Percentiles rank a stretch among this genome's conserved stretches.
Evolutionary conservation across 2,113 vertebrate genomes (phyloP).

Genomic region (Bufo bufo): DNA sequence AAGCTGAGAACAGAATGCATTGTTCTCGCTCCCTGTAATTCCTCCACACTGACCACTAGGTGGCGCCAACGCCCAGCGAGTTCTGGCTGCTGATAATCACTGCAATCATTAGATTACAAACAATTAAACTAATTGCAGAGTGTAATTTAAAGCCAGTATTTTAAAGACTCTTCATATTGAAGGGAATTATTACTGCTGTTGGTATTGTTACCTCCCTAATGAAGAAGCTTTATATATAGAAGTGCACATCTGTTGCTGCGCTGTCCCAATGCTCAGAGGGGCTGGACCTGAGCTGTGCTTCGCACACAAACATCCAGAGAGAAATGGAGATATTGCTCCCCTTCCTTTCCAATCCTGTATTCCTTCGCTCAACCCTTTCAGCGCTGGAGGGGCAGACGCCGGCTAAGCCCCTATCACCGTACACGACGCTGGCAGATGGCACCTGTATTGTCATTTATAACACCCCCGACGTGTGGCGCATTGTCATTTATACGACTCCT

Average conservation of each 20-base stretch:
- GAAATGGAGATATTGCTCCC: slow-evolving; percentile 51
- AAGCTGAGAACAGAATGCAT: background rate
- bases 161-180: slow-evolving; percentile 59
- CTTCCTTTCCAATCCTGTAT: slow-evolving; percentile 37
- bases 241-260: slow-evolving; percentile 59
- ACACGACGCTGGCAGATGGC: background rate
- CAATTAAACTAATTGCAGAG: slow-evolving; percentile 59
- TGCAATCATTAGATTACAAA: slow-evolving; percentile 59
- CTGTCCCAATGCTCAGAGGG: slow-evolving; percentile 58
- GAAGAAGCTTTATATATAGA: slow-evolving; percentile 60
- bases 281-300: slow-evolving; percentile 49
- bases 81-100: slow-evolving; percentile 22
- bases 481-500: background rate
- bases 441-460: slow-evolving; percentile 19
- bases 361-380: slow-evolving; percentile 46
- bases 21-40: background rate
- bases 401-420: background rate
- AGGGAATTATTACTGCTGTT: slow-evolving; percentile 59
- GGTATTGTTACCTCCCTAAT: slow-evolving; percentile 60
- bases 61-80: slow-evolving; percentile 23
- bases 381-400: background rate
- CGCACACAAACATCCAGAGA: slow-evolving; percentile 56
- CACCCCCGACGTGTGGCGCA: background rate
- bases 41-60: slow-evolving; percentile 31
- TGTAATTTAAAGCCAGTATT: slow-evolving; percentile 59